These are phyloP conservation scores for Ceuthmochares aereus DNA, from an alignment of 2,113 vertebrate species.

Conservation along the genomic window DNA sequence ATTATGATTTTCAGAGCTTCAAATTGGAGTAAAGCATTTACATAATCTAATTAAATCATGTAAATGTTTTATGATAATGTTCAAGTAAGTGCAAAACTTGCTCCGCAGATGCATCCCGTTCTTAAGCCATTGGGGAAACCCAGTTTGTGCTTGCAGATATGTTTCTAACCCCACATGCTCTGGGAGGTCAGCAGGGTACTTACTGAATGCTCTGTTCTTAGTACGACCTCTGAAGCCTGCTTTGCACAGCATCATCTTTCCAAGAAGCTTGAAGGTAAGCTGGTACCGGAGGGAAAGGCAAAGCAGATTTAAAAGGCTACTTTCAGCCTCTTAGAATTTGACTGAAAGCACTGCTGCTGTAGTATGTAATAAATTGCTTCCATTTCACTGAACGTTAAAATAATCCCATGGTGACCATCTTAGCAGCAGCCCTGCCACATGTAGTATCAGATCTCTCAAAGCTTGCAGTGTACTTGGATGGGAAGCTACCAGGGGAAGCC, in stretches of 20 bases:
- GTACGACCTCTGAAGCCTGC: neutral
- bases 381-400: constrained; percentile 63
- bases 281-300: constrained; percentile 44
- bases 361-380: constrained; percentile 66
- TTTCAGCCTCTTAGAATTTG: constrained; percentile 49
- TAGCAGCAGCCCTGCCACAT: constrained; percentile 56
- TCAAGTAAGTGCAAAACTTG: constrained; percentile 40
- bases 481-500: constrained; percentile 60
- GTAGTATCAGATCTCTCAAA: constrained; percentile 64
- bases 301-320: constrained; percentile 63
- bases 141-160: constrained; percentile 10
- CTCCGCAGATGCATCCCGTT: constrained; percentile 1
- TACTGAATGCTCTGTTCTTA: neutral
- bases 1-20: constrained; percentile 52
- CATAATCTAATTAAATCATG: constrained; percentile 68
- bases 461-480: neutral
- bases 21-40: constrained; percentile 50
- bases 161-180: neutral
- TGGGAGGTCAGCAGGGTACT: constrained; percentile 1
- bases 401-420: constrained; percentile 52
- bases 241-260: neutral
- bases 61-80: constrained; percentile 60
- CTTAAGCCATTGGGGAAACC: constrained; percentile 13
- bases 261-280: constrained; percentile 52
- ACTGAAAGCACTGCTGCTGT: constrained; percentile 16